Evolutionary conservation across 2,113 vertebrate genomes (phyloP), one percentile per base, ranked within the genome.

Genomic region (Pelodiscus sinensis): DNA sequence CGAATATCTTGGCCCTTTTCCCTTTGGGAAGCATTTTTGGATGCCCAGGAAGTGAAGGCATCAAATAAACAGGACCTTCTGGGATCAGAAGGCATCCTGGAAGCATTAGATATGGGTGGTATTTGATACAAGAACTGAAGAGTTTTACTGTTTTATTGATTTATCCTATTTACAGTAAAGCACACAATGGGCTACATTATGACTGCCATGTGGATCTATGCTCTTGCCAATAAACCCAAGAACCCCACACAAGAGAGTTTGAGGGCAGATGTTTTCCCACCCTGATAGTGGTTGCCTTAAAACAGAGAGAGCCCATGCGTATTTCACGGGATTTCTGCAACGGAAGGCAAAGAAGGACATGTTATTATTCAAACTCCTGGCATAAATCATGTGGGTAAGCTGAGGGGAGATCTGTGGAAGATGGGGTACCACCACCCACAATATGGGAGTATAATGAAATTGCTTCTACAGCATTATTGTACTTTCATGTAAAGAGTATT

Each of bases 21-120:
- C 81, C 93, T 95, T 94, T 82, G 95, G 94, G 94, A 92, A 94
- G 91, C 29, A 35, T 2, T 79, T 87, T 88, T 82, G 89, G 91
- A 84, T 73, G 29, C 73, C 92, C 94, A 44, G 93, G 86, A 85
- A 95, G 79, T 0, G 0, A 90, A 93, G 58, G 91, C 93, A 93
- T 92, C 95, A 88, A 96, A 90, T n/a, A 1, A 85, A 92, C 88
- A 92, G 81, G 91, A 94, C 93, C 92, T 90, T 96, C 91, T 90
- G 94, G 94, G 93, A 90, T 96, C 92, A 50, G n/a, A 38, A 96
- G 92, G 88, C 95, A 96, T 96, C 96, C 95, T 96, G 96, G 94
- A 97, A 93, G 19, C 93, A 96, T 97, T 96, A 97, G 96, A 85
- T 31, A 97, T 96, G 96, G 94, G 35, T 95, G 96, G 93, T 13